Percentiles rank a stretch among this genome's conserved stretches.
These are phyloP conservation scores for Dicyrtomina minuta DNA, from an alignment of 2,888 invertebrate genomes.

Conservation along the genomic window DNA sequence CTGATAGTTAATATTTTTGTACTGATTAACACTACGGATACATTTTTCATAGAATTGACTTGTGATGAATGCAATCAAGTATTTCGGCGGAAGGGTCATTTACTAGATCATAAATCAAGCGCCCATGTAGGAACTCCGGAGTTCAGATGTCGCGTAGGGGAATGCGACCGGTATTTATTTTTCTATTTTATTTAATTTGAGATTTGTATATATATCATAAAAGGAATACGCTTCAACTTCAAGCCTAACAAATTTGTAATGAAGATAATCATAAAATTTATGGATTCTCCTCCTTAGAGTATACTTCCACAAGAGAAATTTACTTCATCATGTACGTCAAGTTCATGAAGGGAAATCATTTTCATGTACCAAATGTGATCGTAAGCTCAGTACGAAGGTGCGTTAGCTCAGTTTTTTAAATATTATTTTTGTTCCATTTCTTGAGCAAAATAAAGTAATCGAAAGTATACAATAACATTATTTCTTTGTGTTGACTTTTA, in stretches of 20 bases:
- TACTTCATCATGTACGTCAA: slow-evolving; percentile 38
- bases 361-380: slow-evolving; percentile 38
- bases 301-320: slow-evolving; percentile 43
- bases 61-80: slow-evolving; percentile 38
- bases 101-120: slow-evolving; percentile 34
- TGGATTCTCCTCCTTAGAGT: slow-evolving; percentile 30
- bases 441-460: too few relatives aligned
- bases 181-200: too few relatives aligned
- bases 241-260: too few relatives aligned
- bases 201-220: too few relatives aligned
- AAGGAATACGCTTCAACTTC: too few relatives aligned
- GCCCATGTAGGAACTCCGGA: slow-evolving; percentile 35
- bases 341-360: slow-evolving; percentile 40
- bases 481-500: slow-evolving; percentile 19
- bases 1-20: too few relatives aligned
- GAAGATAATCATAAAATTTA: not conserved
- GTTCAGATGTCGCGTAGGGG: slow-evolving; percentile 38
- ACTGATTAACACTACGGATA: too few relatives aligned
- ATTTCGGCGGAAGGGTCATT: slow-evolving; percentile 38
- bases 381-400: slow-evolving; percentile 40
- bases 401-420: too few relatives aligned
- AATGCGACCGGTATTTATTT: slow-evolving; percentile 34
- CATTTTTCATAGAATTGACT: not conserved
- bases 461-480: too few relatives aligned
- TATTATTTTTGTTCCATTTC: too few relatives aligned